phyloP scores from a whole-genome alignment of 2,113 vertebrate species.

The Sapayoa aenigma region DNA sequence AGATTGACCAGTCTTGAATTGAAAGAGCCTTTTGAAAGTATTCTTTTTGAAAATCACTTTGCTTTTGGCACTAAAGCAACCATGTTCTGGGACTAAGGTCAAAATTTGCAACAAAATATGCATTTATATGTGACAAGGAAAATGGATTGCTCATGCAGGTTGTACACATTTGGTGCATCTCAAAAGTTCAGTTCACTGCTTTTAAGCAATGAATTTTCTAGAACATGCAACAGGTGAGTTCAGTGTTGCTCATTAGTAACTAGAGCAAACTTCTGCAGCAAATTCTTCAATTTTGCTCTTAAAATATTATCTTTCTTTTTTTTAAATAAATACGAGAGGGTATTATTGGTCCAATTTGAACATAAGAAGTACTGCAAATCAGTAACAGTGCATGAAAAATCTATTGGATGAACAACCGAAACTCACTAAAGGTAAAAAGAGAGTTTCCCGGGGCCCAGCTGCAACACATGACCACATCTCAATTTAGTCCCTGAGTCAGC shows the following conservation, averaged over 20 bases:
- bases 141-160: not conserved
- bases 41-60: not conserved
- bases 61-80: not conserved
- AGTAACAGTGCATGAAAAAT: not conserved
- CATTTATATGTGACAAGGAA: not conserved
- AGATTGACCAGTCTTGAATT: not conserved
- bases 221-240: not conserved
- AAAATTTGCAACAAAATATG: not conserved
- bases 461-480: not conserved
- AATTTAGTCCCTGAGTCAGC: not conserved
- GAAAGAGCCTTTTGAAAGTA: not conserved
- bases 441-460: not conserved
- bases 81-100: not conserved
- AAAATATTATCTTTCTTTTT: not conserved
- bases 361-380: not conserved
- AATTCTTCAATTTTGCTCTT: not conserved
- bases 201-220: not conserved
- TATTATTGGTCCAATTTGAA: not conserved
- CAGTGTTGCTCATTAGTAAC: not conserved
- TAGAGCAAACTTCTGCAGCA: not conserved
- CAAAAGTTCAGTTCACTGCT: not conserved
- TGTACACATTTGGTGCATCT: not conserved
- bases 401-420: not conserved
- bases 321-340: not conserved
- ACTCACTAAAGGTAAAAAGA: not conserved